phyloP scores from a whole-genome alignment of 2,113 vertebrate genomes.

The Oncorhynchus mykiss region DNA sequence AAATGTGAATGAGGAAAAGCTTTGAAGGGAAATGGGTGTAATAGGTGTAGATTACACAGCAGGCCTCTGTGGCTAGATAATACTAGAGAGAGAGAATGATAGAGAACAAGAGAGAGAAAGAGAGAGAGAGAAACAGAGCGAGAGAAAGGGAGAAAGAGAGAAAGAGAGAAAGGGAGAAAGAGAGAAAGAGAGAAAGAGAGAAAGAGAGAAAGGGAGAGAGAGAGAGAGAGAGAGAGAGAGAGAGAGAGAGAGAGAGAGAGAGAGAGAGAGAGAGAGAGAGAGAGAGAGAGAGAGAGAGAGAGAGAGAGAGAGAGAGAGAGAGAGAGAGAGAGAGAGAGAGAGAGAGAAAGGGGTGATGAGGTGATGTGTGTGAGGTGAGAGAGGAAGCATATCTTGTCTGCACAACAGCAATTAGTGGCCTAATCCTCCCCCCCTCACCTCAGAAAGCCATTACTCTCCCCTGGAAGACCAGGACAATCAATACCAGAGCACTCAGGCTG shows the following conservation, averaged over 20 bases:
- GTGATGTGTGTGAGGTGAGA: slow-evolving; percentile 57
- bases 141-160: not conserved
- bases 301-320: not conserved
- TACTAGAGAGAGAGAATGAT: slow-evolving; percentile 1
- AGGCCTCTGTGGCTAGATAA: too few species aligned
- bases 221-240: slow-evolving; percentile 32
- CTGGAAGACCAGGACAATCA: slow-evolving; percentile 80
- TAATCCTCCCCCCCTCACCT: slow-evolving; percentile 72
- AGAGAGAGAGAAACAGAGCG: too few species aligned
- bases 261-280: not conserved
- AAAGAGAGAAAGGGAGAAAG: slow-evolving; percentile 19
- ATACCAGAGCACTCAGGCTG: slow-evolving; percentile 79
- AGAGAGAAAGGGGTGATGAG: slow-evolving; percentile 61
- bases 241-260: not conserved
- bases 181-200: too few species aligned
- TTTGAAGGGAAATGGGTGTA: not conserved
- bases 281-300: too few species aligned
- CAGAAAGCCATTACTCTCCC: slow-evolving; percentile 79
- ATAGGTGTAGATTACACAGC: slow-evolving; percentile 3
- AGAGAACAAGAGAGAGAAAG: not conserved
- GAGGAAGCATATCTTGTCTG: slow-evolving; percentile 79
- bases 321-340: slow-evolving; percentile 19
- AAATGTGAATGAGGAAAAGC: not conserved
- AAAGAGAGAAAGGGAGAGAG: slow-evolving; percentile 46
- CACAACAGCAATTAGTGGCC: slow-evolving; percentile 86